Evolutionary conservation across 2,113 vertebrate genomes (phyloP), one percentile per base, ranked within the genome.

Genomic region (Podilymbus podiceps): DNA sequence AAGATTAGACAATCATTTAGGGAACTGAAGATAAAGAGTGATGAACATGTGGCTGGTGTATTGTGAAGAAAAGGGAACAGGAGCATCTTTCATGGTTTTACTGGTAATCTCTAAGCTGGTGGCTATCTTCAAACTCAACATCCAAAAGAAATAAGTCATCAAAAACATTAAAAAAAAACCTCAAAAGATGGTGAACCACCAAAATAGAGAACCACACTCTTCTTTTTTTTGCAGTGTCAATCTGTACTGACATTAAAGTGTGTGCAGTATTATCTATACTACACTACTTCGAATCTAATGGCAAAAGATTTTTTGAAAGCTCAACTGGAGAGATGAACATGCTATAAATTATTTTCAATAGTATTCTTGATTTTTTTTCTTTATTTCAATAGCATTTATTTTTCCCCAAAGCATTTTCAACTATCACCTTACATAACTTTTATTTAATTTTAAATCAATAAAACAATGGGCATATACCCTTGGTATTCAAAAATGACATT

Each of bases 361-460:
- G 9, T 44, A 68, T 69, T 86, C 23, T 86, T 78, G 75, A 12
- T 74, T 62, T 72, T 7, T 53, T 76, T 78, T 69, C 42, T 38
- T 53, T 19, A 47, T 88, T 80, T 72, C 52, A 68, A 68, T 38
- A 23, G 25, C n/a, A 74, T 85, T 90, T 72, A 55, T 92, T 85
- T 94, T 86, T 23, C 78, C 55, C 50, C 71, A 90, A 76, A 85
- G 68, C 76, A 80, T 90, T 64, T 94, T 83, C 82, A 88, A 8
- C 67, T 64, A 28, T 64, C 69, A 53, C 60, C 52, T 82, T 90
- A 85, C 83, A 74, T 86, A 95, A 76, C 88, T 84, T 68, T 92
- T 93, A 85, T 91, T 81, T 92, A 92, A 94, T 95, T 90, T 35
- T 78, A 94, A 96, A 96, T 97, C 82, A 75, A 92, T 96, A 77